Percentiles rank a stretch among this genome's conserved stretches.
Conservation (phyloP, 1,140 invertebrate genomes). For the Mesaphorura yosii region DNA sequence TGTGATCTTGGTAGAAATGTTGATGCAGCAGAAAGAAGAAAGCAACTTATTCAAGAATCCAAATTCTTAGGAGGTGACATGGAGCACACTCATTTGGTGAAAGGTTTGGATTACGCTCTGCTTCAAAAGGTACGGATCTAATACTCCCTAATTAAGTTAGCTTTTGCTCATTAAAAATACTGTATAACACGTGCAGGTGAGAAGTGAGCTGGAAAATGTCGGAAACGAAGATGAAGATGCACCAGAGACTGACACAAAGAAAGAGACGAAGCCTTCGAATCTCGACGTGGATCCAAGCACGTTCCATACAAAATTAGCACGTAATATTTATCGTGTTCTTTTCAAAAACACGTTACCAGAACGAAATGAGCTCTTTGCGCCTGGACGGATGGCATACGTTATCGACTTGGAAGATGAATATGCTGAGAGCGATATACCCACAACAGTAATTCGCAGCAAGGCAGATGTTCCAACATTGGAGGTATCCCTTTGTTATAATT, state of each 20-base stretch:
- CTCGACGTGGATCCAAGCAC: constrained; percentile 33
- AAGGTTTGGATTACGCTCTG: constrained; percentile 98
- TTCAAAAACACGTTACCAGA: constrained; percentile 39
- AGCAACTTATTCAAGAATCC: constrained; percentile 95
- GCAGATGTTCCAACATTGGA: constrained; percentile 87
- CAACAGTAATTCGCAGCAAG: constrained; percentile 86
- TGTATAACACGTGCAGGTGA: constrained; percentile 35
- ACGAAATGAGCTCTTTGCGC: constrained; percentile 87
- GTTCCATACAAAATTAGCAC: constrained; percentile 65
- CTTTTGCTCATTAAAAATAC: background rate
- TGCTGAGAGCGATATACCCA: constrained; percentile 85
- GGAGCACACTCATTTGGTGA: constrained; percentile 99
- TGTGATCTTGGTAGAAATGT: constrained; percentile 40
- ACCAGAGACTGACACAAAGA: constrained; percentile 55
- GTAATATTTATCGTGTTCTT: constrained; percentile 56
- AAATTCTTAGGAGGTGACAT: constrained; percentile 99
- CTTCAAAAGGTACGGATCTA: constrained; percentile 71
- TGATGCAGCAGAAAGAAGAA: constrained; percentile 87
- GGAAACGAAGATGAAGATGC: constrained; percentile 49
- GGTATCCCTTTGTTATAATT: no score
- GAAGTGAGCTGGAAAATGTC: constrained; percentile 64
- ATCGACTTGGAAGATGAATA: constrained; percentile 89
- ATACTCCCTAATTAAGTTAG: background rate
- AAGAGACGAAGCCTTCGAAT: constrained; percentile 1
- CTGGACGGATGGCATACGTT: constrained; percentile 94